Base-by-base conservation (phyloP, 2,113 vertebrate species). In the Canis aureus region DNA sequence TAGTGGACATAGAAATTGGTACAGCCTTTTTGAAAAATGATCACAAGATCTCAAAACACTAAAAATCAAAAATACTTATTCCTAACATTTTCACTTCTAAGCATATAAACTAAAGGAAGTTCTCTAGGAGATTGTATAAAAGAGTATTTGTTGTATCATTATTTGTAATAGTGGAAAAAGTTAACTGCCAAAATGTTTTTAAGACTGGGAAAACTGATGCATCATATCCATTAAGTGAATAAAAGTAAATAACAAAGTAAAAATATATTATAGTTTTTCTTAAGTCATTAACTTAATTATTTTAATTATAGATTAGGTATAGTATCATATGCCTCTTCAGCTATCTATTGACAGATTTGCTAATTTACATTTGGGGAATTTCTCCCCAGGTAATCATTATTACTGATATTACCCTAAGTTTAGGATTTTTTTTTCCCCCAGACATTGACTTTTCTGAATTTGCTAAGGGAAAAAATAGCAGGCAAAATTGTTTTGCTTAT, bases 401-500 rank as follows among this genome's bases (percentile, higher is more conserved):
- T 92, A 90, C 20, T 66, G 51, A 51, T 97, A 95, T 20, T 92
- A 80, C 19, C 15, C 29, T 53, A 93, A 79, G 55, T 83, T 92
- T 93, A 60, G 94, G 12, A 62, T 74, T 91, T 55, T 81, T 79
- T 86, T 83, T 57, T 84, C 51, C 10, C 13, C 38, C 29, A 74
- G 43, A 81, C 27, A 59, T 22, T 92, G 32, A 93, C 12, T 51
- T 91, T 23, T 86, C 17, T 83, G 53, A 95, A 95, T 78, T 57
- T 92, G 3, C 29, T 53, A 6, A 35, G 12, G 20, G 6, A 19
- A 2, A 32, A 29, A 11, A 7, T 17, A 94, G 17, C 11, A n/a
- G 86, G 94, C 25, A 95, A 79, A 96, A 60, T 91, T 89, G 13
- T 79, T 96, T 89, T 95, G 49, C 11, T 81, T 64, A 43, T 88